Conservation (phyloP, 2,113 vertebrate species). For the Chaenocephalus aceratus region DNA sequence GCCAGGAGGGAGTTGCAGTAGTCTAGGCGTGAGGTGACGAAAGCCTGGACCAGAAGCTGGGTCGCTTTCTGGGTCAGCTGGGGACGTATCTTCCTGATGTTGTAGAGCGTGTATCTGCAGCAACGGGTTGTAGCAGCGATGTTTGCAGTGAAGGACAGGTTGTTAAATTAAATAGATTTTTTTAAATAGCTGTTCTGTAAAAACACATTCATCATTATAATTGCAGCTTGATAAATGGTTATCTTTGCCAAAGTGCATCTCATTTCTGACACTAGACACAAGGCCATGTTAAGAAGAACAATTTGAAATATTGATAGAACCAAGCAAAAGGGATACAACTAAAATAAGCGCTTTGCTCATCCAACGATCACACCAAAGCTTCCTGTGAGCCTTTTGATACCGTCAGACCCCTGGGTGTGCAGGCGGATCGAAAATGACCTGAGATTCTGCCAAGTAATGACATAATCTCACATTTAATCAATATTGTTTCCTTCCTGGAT, state of each 20-base stretch:
- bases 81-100: too few relatives aligned
- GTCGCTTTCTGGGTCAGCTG: too few relatives aligned
- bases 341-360: conserved; percentile 23
- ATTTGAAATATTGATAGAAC: conserved; percentile 50
- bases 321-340: conserved; percentile 1
- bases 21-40: too few relatives aligned
- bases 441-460: conserved; percentile 36
- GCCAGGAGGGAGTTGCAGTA: too few relatives aligned
- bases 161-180: too few relatives aligned
- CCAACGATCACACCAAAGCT: conserved; percentile 9
- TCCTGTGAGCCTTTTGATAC: conserved; percentile 10
- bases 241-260: conserved; percentile 1
- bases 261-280: conserved; percentile 26
- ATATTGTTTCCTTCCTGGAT: conserved; percentile 24
- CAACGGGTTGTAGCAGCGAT: too few relatives aligned
- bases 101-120: too few relatives aligned
- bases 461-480: conserved; percentile 3
- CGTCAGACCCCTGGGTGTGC: background rate
- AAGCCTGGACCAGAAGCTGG: too few relatives aligned
- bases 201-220: background rate
- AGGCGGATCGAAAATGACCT: background rate
- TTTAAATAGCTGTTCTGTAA: background rate
- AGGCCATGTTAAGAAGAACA: conserved; percentile 22
- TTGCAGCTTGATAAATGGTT: background rate
- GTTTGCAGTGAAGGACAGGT: too few relatives aligned